These are phyloP conservation scores for Reticulitermes speratus DNA, from an alignment of 1,140 invertebrate species.

Conservation along the genomic window DNA sequence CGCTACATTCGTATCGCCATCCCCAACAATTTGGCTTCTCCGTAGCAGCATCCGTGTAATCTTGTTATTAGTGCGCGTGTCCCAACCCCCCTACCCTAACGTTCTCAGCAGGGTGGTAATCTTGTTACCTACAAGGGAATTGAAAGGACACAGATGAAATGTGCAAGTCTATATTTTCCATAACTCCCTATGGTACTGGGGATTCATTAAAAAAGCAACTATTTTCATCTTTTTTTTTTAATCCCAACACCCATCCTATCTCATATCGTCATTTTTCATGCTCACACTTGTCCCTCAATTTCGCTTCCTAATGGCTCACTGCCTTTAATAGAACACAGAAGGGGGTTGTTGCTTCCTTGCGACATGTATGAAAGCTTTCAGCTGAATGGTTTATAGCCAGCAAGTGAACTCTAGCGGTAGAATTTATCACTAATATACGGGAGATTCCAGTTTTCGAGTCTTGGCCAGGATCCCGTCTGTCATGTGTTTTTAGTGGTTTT, in stretches of 20 bases:
- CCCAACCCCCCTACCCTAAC: neutral
- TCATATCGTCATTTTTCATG: neutral
- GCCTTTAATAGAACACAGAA: neutral
- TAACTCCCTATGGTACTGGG: no score
- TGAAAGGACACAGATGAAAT: neutral
- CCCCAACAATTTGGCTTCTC: neutral
- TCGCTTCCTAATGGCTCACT: neutral
- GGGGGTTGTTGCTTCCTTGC: neutral
- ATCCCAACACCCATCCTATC: neutral
- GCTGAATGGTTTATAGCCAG: no score
- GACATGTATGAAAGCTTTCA: no score
- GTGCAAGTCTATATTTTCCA: neutral
- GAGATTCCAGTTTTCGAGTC: no score
- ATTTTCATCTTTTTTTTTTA: neutral
- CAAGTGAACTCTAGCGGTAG: no score
- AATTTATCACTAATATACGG: no score
- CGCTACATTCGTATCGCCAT: neutral
- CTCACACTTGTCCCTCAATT: neutral
- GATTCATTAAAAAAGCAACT: neutral
- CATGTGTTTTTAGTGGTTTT: no score
- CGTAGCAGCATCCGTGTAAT: neutral
- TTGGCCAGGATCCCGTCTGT: no score
- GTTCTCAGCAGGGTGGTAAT: neutral
- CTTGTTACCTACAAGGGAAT: neutral
- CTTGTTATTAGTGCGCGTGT: neutral